Conservation (phyloP, 2,888 invertebrate species). For the Archips xylosteana region DNA sequence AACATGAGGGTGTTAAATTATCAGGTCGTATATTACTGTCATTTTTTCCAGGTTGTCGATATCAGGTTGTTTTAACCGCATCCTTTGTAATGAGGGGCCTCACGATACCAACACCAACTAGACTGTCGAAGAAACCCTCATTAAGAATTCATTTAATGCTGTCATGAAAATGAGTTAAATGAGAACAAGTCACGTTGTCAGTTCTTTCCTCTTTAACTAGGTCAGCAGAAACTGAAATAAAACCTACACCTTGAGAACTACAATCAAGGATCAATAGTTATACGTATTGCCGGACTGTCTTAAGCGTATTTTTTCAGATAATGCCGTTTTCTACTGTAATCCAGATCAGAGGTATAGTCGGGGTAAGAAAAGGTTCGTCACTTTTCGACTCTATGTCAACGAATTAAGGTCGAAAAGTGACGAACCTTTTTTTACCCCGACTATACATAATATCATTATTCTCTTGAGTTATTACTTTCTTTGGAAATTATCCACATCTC, state of each 20-base stretch:
- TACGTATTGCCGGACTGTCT: neutral
- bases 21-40: no score
- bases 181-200: neutral
- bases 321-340: neutral
- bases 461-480: neutral
- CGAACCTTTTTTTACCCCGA: no score
- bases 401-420: no score
- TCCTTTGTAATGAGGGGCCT: no score
- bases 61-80: no score
- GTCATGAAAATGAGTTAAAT: neutral
- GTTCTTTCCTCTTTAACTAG: neutral
- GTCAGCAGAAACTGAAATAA: neutral
- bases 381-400: no score
- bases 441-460: neutral
- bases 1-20: no score
- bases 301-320: neutral
- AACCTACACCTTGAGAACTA: neutral
- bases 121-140: no score
- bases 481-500: neutral
- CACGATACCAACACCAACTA: no score
- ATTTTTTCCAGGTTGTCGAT: no score
- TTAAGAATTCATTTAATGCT: neutral
- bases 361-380: no score
- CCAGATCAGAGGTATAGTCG: neutral
- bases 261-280: neutral